Percentiles rank a stretch among this genome's conserved stretches.
Evolutionary conservation across 2,113 vertebrate genomes (phyloP).

Genomic region (Phalacrocorax carbo): DNA sequence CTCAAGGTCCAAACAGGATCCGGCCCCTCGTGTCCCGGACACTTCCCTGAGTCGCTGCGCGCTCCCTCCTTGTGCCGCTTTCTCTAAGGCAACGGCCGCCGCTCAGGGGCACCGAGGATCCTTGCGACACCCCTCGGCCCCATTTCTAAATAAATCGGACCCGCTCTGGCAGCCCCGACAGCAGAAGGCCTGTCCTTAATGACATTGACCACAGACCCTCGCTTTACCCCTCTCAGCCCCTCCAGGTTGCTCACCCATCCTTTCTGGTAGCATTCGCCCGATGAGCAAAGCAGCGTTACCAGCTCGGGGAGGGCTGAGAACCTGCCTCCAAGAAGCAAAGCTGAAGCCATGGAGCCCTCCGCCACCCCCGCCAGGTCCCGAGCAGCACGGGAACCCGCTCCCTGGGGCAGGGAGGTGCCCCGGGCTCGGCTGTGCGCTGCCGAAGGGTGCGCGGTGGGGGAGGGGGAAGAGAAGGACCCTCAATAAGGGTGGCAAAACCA

Average conservation of each 20-base stretch:
- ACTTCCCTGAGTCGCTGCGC: rapidly evolving
- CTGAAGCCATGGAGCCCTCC: background rate
- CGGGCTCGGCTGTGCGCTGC: rapidly evolving
- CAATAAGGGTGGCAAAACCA: background rate
- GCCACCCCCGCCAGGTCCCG: rapidly evolving
- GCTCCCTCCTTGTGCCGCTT: background rate
- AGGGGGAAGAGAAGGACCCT: background rate
- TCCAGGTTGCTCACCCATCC: background rate
- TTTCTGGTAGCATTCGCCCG: background rate
- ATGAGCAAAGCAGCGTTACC: background rate
- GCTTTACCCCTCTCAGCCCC: background rate
- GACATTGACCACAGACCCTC: background rate
- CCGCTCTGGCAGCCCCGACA: background rate
- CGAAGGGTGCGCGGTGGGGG: rapidly evolving
- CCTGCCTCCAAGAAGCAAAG: background rate
- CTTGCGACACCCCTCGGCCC: background rate
- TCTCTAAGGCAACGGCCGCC: rapidly evolving
- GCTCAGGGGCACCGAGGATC: background rate
- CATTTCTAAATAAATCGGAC: background rate
- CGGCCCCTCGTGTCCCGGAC: background rate
- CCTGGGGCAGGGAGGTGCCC: rapidly evolving
- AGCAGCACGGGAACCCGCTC: background rate
- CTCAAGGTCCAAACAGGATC: background rate
- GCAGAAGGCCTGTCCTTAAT: background rate
- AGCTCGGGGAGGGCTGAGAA: background rate